phyloP scores from a whole-genome alignment of 2,888 invertebrate species.

The Cataglyphis altisquamis region DNA sequence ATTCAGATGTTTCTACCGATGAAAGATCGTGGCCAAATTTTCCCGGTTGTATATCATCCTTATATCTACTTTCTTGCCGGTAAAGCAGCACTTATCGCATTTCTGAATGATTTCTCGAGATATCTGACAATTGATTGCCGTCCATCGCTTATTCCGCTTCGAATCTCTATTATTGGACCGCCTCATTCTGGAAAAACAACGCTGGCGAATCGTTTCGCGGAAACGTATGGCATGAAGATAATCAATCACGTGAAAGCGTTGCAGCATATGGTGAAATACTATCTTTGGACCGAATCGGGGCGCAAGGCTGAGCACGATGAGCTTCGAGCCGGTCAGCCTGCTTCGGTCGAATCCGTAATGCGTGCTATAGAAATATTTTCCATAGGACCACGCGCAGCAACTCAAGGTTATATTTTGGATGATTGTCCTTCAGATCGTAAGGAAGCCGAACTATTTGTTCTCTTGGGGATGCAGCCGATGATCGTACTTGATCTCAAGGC shows the following conservation, averaged over 20 bases:
- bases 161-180: slow-evolving; percentile 88
- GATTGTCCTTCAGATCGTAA: slow-evolving; percentile 88
- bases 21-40: slow-evolving; percentile 86
- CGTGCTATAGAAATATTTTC: slow-evolving; percentile 87
- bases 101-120: slow-evolving; percentile 88
- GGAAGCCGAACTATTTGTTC: slow-evolving; percentile 87
- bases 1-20: slow-evolving; percentile 87
- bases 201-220: slow-evolving; percentile 87
- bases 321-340: slow-evolving; percentile 86
- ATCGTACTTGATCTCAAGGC: slow-evolving; percentile 88
- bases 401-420: slow-evolving; percentile 89
- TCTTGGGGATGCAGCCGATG: slow-evolving; percentile 88
- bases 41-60: slow-evolving; percentile 88
- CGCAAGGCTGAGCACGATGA: slow-evolving; percentile 83
- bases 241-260: slow-evolving; percentile 88
- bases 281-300: slow-evolving; percentile 87
- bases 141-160: slow-evolving; percentile 87
- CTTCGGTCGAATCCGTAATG: slow-evolving; percentile 86
- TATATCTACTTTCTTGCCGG: slow-evolving; percentile 89
- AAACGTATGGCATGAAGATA: slow-evolving; percentile 87
- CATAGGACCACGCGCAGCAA: slow-evolving; percentile 86
- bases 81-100: slow-evolving; percentile 86
- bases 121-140: slow-evolving; percentile 87
- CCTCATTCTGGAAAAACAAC: slow-evolving; percentile 89
- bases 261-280: slow-evolving; percentile 86